Evolutionary conservation across 2,797 vertebrate genomes (phyloP), one percentile per base, ranked within the genome.

Genomic region (Chelonia mydas): DNA sequence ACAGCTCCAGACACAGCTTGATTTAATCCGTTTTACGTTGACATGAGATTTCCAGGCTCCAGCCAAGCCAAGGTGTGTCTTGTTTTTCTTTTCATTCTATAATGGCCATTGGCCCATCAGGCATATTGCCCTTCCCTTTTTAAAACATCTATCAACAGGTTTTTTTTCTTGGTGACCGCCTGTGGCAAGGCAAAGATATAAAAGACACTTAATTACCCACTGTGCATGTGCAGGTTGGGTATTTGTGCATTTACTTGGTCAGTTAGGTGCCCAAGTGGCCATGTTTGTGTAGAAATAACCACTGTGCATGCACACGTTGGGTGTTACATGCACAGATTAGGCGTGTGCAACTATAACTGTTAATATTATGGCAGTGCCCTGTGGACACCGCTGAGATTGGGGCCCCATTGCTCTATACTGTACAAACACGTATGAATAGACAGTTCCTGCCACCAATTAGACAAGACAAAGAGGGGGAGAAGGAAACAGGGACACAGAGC

Each of bases 51-150:
- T 45, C 57, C 17, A 31, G 76, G 59, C 47, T 31, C 3, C 57
- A 49, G 37, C 33, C 16, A 45, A 57, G 76, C 50, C 54, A 51
- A n/a, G 17, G 33, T 45, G 27, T 7, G 21, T 84, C 74, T 81
- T 87, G 3, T 81, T 77, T 85, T 79, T 65, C 61, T 79, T 89
- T 83, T 53, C 41, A 87, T 77, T 45, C 33, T 88, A 59, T 54
- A 59, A 27, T 61, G 28, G 2, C 50, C 37, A 33, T 5, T 5
- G 59, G 79, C 31, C 88, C n/a, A 72, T 28, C 37, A 77, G 50
- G 50, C n/a, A 72, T 10, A 9, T 1, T 0, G 51, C 50, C 21
- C 41, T 12, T 28, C n/a, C 2, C 77, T 31, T 49, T 49, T 85
- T 74, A 5, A 86, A 90, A 41, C 49, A 59, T 41, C 5, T 19